A percentile compares a stretch with the other conserved stretches of the same genome.
phyloP scores from a whole-genome alignment of 2,888 invertebrate genomes.

The Mechanitis mazaeus region DNA sequence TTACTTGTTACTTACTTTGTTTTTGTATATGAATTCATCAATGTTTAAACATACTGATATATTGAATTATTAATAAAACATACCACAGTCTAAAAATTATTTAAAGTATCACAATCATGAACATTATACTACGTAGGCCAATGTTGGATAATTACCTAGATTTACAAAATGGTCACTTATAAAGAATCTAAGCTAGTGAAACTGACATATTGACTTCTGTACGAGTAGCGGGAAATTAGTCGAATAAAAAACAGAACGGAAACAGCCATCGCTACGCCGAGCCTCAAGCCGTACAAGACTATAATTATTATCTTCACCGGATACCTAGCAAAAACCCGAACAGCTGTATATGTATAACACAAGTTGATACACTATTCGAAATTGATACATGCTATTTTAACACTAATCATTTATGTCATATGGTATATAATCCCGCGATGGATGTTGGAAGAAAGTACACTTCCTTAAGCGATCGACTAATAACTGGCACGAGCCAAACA shows the following conservation, averaged over 20 bases:
- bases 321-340: conserved; percentile 56
- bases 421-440: conserved; percentile 12
- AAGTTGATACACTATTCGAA: conserved; percentile 1
- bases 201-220: conserved; percentile 35
- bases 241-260: conserved; percentile 47
- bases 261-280: conserved; percentile 45
- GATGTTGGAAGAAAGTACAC: conserved; percentile 33
- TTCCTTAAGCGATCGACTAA: conserved; percentile 43
- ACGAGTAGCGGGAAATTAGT: conserved; percentile 32
- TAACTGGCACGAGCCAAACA: conserved; percentile 44
- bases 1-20: too few relatives aligned
- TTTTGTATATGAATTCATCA: too few relatives aligned
- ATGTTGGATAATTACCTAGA: not conserved
- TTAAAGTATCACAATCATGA: too few relatives aligned
- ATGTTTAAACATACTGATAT: too few relatives aligned
- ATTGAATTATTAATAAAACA: too few relatives aligned
- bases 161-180: conserved; percentile 13
- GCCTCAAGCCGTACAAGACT: conserved; percentile 38
- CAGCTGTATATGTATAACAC: conserved; percentile 30
- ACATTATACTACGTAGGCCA: too few relatives aligned
- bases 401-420: not conserved
- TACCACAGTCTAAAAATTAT: too few relatives aligned
- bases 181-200: conserved; percentile 23
- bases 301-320: conserved; percentile 57
- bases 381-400: conserved; percentile 16